Base-by-base conservation (phyloP, 1,140 invertebrate genomes). In the Octopus sinensis region DNA sequence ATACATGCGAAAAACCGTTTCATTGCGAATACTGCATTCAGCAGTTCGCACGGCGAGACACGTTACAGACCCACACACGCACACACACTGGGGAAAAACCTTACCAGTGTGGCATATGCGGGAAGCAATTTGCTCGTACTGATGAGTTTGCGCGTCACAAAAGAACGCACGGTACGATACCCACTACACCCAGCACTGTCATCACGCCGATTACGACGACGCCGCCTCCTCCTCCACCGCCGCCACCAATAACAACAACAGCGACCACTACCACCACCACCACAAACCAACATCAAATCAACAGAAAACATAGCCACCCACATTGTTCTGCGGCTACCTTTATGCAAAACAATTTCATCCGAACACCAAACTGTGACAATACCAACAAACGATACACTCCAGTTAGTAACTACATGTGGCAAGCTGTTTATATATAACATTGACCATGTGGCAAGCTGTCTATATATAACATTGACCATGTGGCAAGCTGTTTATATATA, bases 1-100 rank as follows among this genome's bases (percentile, higher is more conserved):
- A 99, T 91, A 98, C 97, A 0, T 98, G 97, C 0, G 97, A 98
- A 91, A 99, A 98, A 89, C 98, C 98, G 0, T 99, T 98, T 91
- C 96, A 95, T 0, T 99, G 98, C 91, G 95, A 96, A 10, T 96
- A 98, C 88, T 99, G 98, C 79, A 79, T 82, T 4, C 82, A 83
- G n/a, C 79, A 78, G n/a, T 88, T 88, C 73, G 85, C 82, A 4
- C 76, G 84, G 43, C 86, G 83, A 0, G 82, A 79, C 73, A 82
- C 81, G 52, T 79, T 83, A 43, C 75, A 78, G 30, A 80, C 80
- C 23, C 82, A 83, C 56, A 77, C 79, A n/a, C 54, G 82, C 4
- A 83, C 78, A 75, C 82, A 83, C 73, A 83, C 82, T 2, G 82
- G 82, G 9, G 82, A 83, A 23, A 80, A 80, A 73, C 82, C 82